Evolutionary conservation across 1,140 invertebrate species (phyloP).

Genomic region (Pygmarrhopalites habei): DNA sequence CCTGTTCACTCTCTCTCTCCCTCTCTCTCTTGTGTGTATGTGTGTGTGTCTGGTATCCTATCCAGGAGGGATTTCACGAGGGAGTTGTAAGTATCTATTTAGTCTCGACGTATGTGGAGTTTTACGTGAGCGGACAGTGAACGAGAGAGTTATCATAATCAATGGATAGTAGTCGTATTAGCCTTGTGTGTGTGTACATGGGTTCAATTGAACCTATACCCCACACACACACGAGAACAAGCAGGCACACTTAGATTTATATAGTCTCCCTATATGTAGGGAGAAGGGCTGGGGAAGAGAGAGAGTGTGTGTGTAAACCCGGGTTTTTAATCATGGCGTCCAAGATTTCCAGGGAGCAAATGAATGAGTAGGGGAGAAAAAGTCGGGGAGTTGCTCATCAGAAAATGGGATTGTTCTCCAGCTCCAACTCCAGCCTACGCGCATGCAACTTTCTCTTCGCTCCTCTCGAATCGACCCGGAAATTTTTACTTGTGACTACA

Average conservation of each 20-base stretch:
- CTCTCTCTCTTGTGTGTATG: no score
- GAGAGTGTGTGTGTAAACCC: constrained; percentile 3
- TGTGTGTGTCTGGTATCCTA: no score
- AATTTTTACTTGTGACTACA: constrained; percentile 14
- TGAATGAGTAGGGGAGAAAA: constrained; percentile 34
- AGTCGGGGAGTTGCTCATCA: constrained; percentile 22
- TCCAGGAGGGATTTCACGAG: not conserved
- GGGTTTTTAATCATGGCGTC: constrained; percentile 35
- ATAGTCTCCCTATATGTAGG: no score
- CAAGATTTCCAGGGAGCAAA: constrained; percentile 30
- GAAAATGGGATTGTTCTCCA: constrained; percentile 34
- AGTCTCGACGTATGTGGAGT: not conserved
- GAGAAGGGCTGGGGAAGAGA: no score
- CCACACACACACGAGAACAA: no score
- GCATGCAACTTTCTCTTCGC: constrained; percentile 23
- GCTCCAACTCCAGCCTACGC: constrained; percentile 22
- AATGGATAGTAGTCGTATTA: not conserved
- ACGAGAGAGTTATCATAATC: not conserved
- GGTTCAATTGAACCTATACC: no score
- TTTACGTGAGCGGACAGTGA: not conserved
- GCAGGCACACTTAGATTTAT: no score
- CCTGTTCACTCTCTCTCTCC: no score
- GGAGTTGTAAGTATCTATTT: constrained; percentile 1
- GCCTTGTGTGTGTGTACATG: not conserved
- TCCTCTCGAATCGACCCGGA: constrained; percentile 27